Percentiles rank a stretch among this genome's conserved stretches.
Conservation (phyloP, 2,888 invertebrate species). For the Ophion ellenae region DNA sequence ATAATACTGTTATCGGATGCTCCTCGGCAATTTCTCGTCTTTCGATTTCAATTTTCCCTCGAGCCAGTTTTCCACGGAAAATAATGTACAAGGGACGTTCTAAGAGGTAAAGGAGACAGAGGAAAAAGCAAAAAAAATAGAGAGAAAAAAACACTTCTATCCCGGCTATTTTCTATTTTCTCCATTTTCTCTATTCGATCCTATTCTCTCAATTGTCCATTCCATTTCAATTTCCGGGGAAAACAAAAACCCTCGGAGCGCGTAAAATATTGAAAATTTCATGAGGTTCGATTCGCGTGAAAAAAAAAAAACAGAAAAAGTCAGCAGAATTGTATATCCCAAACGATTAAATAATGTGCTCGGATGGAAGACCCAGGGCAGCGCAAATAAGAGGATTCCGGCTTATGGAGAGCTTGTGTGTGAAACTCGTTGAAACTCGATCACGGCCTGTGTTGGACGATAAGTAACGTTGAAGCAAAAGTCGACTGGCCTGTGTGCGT, state of each 20-base stretch:
- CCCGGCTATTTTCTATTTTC: too few species aligned
- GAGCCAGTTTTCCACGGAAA: not conserved
- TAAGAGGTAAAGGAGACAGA: not conserved
- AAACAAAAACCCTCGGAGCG: too few species aligned
- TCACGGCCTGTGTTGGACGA: not conserved
- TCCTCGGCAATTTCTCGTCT: conserved; percentile 3
- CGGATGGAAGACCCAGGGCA: not conserved
- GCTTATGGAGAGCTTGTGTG: conserved; percentile 8
- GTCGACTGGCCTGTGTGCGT: not conserved
- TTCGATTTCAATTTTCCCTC: conserved; percentile 18
- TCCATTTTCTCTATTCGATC: too few species aligned
- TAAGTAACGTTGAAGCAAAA: conserved; percentile 1
- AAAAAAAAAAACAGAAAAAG: conserved; percentile 3
- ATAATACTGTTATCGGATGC: conserved; percentile 37
- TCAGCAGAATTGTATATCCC: too few species aligned
- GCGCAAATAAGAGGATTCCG: conserved; percentile 19
- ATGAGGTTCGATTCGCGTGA: too few species aligned
- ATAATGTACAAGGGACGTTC: not conserved
- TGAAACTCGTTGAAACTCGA: conserved; percentile 16
- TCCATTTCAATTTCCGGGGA: too few species aligned
- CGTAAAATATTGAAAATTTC: too few species aligned
- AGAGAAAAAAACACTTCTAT: too few species aligned
- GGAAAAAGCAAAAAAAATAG: too few species aligned
- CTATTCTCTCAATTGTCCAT: too few species aligned
- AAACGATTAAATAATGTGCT: conserved; percentile 1